phyloP scores from a whole-genome alignment of 2,113 vertebrate genomes.

The Engystomops pustulosus region DNA sequence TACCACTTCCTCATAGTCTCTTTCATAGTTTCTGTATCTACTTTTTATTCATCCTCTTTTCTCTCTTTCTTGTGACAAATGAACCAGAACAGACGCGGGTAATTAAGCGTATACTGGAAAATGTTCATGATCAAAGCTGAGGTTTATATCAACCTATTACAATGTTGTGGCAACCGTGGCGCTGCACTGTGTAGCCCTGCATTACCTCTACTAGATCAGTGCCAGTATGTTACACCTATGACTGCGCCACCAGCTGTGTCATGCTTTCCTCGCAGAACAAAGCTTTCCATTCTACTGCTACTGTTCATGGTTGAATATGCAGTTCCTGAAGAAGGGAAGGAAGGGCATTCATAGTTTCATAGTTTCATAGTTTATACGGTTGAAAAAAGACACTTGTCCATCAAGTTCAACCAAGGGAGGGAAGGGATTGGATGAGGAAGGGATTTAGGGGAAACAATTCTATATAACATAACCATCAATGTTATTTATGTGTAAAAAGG shows the following conservation, averaged over 20 bases:
- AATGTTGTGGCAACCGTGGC: conserved; percentile 20
- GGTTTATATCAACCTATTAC: not conserved
- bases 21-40: not conserved
- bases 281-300: not conserved
- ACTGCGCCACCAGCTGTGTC: not conserved
- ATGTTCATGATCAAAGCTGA: conserved; percentile 31
- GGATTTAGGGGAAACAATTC: too few species aligned
- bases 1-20: not conserved
- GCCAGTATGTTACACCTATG: not conserved
- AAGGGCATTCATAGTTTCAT: not conserved
- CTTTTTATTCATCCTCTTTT: not conserved
- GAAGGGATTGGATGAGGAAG: too few species aligned
- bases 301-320: not conserved
- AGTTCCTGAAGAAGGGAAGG: not conserved
- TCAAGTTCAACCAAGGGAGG: too few species aligned
- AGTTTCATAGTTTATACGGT: too few species aligned
- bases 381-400: too few species aligned
- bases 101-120: conserved; percentile 40
- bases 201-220: not conserved
- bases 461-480: too few species aligned
- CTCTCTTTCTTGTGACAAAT: conserved; percentile 1
- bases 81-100: conserved; percentile 31
- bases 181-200: not conserved
- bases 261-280: not conserved
- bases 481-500: too few species aligned